Percentiles rank a stretch among this genome's conserved stretches.
Evolutionary conservation across 2,113 vertebrate genomes (phyloP).

Genomic region (Eurystomus gularis): DNA sequence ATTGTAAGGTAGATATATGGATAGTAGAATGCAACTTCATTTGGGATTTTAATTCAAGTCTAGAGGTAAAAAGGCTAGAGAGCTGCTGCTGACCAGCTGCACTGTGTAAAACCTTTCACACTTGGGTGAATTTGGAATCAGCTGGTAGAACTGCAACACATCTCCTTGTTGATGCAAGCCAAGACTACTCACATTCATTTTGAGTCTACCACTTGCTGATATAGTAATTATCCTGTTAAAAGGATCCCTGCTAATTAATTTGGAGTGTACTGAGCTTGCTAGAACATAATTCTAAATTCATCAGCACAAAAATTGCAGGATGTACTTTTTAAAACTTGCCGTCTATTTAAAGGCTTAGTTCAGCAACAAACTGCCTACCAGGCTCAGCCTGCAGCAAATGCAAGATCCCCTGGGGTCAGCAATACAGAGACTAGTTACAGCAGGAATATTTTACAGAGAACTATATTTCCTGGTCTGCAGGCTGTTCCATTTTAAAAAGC

Average conservation of each 20-base stretch:
- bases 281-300: constrained; percentile 38
- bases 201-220: constrained; percentile 32
- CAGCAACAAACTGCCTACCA: neutral
- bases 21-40: neutral
- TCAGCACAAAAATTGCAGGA: constrained; percentile 33
- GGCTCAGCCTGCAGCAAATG: constrained; percentile 22
- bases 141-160: neutral
- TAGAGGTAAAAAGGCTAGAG: neutral
- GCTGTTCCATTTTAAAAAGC: constrained; percentile 14
- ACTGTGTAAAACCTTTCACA: neutral
- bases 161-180: neutral
- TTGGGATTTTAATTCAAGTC: constrained; percentile 12
- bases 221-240: constrained; percentile 34
- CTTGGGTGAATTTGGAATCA: neutral
- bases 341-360: constrained; percentile 27
- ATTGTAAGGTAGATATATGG: neutral
- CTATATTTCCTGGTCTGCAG: neutral
- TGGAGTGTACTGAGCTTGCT: constrained; percentile 15
- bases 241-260: constrained; percentile 48
- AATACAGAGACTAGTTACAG: neutral
- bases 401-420: neutral
- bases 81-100: neutral
- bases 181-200: neutral
- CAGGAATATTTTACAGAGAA: constrained; percentile 18
- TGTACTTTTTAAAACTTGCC: neutral